Base-by-base conservation (phyloP, 2,888 invertebrate genomes). In the Polyploca ridens region DNA sequence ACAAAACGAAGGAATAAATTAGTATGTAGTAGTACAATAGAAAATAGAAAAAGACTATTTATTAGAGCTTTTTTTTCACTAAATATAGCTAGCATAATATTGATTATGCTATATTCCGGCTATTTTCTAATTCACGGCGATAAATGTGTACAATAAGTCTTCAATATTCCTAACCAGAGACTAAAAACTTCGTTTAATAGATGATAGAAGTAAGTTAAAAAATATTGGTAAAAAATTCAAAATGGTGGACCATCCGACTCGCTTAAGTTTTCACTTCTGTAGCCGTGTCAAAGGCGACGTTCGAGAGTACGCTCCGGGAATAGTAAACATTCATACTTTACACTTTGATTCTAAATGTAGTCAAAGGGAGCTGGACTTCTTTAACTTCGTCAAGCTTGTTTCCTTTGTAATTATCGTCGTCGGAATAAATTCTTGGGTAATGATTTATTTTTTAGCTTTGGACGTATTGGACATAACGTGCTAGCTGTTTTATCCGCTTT, bases 281-380 rank as follows among this genome's bases (percentile, higher is more conserved):
- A 54, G 54, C 19, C 54, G 54, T 41, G 41, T 54, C 54, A 54
- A 54, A 54, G 54, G 54, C 54, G 49, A 49, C n/a, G 54, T 54
- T 19, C 16, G 16, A 54, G 54, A 8, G 54, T 54, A 54, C 54
- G 54, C 54, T 10, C 16, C 7, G 54, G 19, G 54, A 54, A 54
- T 54, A 54, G 54, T 54, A 54, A 54, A 54, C 54, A 54, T 54
- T 54, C 54, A 54, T 19, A 49, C 49, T 49, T 54, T 54, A 19
- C n/a, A 54, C 54, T 54, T 54, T 54, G 54, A 54, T 54, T 19
- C 54, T 54, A 54, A 49, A 54, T 54, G 19, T 0, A 49, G 49
- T 49, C 16, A 49, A 49, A 16, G n/a, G 49, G n/a, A 54, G 16
- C 16, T 54, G 54, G 54, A 54, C 54, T 54, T 8, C 49, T 8